phyloP scores from a whole-genome alignment of 2,888 invertebrate genomes.

The Baccha elongata region DNA sequence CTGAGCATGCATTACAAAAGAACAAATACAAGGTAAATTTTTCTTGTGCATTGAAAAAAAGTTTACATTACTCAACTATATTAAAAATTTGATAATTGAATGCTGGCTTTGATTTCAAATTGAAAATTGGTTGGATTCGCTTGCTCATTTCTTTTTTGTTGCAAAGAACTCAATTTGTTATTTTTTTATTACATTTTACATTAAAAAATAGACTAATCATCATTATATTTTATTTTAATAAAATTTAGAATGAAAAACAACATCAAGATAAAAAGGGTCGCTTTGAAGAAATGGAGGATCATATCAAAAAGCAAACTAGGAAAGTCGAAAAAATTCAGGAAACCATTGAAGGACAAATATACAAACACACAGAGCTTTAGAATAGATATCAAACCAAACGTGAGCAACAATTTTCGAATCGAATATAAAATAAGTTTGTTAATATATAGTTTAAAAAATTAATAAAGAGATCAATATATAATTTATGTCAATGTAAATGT shows the following conservation, averaged over 20 bases:
- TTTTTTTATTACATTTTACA: no score
- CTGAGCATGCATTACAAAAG: constrained; percentile 89
- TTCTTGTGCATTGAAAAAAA: no score
- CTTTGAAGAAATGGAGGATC: constrained; percentile 87
- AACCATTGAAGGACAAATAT: constrained; percentile 90
- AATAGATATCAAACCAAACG: neutral
- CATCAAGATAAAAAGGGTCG: constrained; percentile 86
- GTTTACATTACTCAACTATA: no score
- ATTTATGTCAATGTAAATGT: neutral
- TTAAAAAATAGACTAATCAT: no score
- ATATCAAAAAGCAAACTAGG: constrained; percentile 91
- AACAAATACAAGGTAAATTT: constrained; percentile 87
- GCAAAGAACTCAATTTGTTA: no score
- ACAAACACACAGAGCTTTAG: constrained; percentile 91
- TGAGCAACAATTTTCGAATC: constrained; percentile 4
- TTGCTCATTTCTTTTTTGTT: neutral
- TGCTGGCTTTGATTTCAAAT: neutral
- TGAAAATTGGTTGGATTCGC: no score
- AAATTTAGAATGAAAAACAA: constrained; percentile 83
- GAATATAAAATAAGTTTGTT: constrained; percentile 1
- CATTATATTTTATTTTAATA: constrained; percentile 6
- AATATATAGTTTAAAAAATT: neutral
- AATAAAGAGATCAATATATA: neutral
- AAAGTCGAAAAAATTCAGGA: constrained; percentile 94
- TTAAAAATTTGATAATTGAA: no score